These are phyloP conservation scores for Drosophila antonietae DNA, from an alignment of 2,888 invertebrate species.

Conservation along the genomic window DNA sequence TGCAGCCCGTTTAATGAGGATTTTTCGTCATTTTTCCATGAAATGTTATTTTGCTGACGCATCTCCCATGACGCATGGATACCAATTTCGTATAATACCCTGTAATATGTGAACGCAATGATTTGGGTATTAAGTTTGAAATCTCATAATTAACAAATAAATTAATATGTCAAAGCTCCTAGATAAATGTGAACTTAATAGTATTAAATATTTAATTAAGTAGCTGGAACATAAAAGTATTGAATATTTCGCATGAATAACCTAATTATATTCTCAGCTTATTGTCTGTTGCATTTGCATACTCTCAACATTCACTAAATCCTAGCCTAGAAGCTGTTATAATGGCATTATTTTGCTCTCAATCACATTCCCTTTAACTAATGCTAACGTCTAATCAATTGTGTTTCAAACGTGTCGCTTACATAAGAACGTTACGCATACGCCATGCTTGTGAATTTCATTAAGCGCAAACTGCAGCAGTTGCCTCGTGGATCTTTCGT, in stretches of 20 bases:
- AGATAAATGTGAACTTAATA: not conserved
- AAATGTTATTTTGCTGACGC: conserved; percentile 22
- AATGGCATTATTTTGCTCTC: not conserved
- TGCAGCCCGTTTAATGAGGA: conserved; percentile 61
- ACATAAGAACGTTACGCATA: conserved; percentile 54
- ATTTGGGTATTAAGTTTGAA: not conserved
- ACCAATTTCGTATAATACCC: conserved; percentile 37
- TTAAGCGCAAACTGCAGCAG: conserved; percentile 69
- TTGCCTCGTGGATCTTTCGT: conserved; percentile 20
- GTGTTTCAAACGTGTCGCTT: conserved; percentile 22
- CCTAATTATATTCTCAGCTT: not conserved
- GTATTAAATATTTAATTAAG: not conserved
- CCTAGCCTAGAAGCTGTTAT: not conserved
- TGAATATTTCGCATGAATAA: not conserved
- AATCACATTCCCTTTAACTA: conserved; percentile 13
- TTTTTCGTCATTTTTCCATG: conserved; percentile 32
- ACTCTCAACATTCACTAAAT: not conserved
- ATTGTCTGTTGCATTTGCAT: not conserved
- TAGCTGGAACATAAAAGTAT: not conserved
- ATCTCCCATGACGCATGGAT: conserved; percentile 47
- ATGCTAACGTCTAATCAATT: conserved; percentile 24
- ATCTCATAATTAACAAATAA: not conserved
- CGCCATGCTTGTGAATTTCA: conserved; percentile 67
- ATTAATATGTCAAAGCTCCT: no score
- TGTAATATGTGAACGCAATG: not conserved